phyloP scores from a whole-genome alignment of 2,113 vertebrate genomes.

The Prinia subflava region DNA sequence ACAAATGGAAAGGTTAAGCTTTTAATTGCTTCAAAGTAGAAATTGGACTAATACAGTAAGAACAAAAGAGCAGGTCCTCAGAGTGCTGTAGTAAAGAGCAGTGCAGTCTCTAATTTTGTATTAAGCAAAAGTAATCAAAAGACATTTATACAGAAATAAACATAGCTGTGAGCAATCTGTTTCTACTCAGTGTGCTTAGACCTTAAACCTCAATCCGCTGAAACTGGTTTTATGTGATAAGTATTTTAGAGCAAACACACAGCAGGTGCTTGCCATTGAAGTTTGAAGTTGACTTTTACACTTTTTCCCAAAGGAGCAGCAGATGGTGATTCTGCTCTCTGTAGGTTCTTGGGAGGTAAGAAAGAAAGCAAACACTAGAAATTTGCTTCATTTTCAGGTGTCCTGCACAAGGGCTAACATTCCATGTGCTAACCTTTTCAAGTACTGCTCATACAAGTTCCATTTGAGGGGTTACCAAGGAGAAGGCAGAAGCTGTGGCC shows the following conservation, averaged over 20 bases:
- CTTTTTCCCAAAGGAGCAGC: neutral
- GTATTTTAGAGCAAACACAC: neutral
- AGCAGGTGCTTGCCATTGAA: constrained; percentile 1
- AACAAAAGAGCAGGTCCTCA: constrained; percentile 9
- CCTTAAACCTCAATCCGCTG: neutral
- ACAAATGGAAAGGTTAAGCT: constrained; percentile 17
- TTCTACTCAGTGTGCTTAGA: neutral
- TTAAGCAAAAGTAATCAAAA: constrained; percentile 44
- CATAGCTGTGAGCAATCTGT: constrained; percentile 23
- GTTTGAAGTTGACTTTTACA: neutral
- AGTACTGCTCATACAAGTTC: neutral
- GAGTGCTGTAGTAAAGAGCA: neutral
- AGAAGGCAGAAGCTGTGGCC: neutral
- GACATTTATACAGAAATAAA: neutral
- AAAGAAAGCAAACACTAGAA: neutral
- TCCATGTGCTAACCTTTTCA: neutral
- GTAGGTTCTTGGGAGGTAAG: neutral
- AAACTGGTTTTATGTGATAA: constrained; percentile 21
- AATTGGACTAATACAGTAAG: neutral
- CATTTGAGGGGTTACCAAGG: neutral
- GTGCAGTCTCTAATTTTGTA: neutral
- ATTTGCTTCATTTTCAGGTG: neutral
- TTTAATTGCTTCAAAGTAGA: constrained; percentile 21
- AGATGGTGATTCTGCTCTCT: neutral
- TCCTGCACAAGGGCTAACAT: neutral